phyloP scores from a whole-genome alignment of 2,888 invertebrate species.

The Drosophila kuntzei region DNA sequence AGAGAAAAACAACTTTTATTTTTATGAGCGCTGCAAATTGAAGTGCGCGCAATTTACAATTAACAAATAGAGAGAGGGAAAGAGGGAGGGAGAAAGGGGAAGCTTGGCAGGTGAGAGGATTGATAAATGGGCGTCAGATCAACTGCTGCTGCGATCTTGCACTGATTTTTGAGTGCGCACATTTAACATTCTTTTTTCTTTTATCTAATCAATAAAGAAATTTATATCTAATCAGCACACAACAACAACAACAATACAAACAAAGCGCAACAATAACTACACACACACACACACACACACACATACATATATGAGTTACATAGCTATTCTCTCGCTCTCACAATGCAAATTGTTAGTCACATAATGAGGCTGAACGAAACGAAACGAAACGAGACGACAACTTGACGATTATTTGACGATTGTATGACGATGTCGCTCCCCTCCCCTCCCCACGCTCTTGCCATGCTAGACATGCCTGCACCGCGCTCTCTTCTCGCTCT shows the following conservation, averaged over 20 bases:
- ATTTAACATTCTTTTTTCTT: slow-evolving; percentile 35
- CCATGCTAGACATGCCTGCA: background rate
- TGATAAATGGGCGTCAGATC: slow-evolving; percentile 7
- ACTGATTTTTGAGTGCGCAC: slow-evolving; percentile 51
- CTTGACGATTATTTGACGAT: slow-evolving; percentile 64
- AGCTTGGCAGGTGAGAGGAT: background rate
- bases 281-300: slow-evolving; percentile 4
- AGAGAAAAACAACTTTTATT: slow-evolving; percentile 28
- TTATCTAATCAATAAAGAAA: slow-evolving; percentile 83
- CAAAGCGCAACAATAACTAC: slow-evolving; percentile 35
- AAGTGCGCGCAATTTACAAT: slow-evolving; percentile 73
- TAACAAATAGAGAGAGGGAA: slow-evolving; percentile 32
- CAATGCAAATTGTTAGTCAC: slow-evolving; percentile 65
- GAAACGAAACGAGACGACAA: slow-evolving; percentile 48
- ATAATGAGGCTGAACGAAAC: slow-evolving; percentile 61
- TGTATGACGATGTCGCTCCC: slow-evolving; percentile 30
- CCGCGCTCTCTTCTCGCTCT: slow-evolving; percentile 3
- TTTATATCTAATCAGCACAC: slow-evolving; percentile 80
- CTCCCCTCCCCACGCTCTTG: background rate
- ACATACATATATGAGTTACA: slow-evolving; percentile 2
- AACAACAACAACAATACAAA: slow-evolving; percentile 48
- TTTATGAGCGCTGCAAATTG: slow-evolving; percentile 73
- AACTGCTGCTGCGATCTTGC: slow-evolving; percentile 39
- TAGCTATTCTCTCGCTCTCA: slow-evolving; percentile 11
- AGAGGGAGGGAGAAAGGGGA: background rate